Evolutionary conservation across 92 coral and sea anemone species (phyloP), one percentile per base, ranked within the genome.

Genomic region (Metridium senile): DNA sequence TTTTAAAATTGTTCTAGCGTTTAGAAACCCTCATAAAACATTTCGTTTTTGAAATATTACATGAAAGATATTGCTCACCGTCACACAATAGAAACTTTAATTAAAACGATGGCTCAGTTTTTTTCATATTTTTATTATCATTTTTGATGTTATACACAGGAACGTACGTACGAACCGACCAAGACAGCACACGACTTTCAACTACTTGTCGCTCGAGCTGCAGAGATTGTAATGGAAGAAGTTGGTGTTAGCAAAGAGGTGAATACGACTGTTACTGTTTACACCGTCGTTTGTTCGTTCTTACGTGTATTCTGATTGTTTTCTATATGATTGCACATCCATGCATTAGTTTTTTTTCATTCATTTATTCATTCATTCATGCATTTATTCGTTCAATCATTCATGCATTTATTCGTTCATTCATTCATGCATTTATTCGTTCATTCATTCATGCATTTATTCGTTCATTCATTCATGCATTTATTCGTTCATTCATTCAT

Each of bases 201-300:
- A 53, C 90, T 84, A 1, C 86, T 88, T 54, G 89, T 95, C 57
- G 99, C 97, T 49, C 82, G 82, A 61, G 97, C 97, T 33, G 93
- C 94, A 3, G 94, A 93, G 54, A 72, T 77, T 23, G 82, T 95
- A 46, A 83, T 95, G 88, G 92, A 93, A 62, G 89, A 95, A 81
- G 93, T 95, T 65, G 99, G 99, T 43, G 88, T 95, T 18, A 87
- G 96, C 72, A 70, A 86, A 77, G 93, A 95, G 84, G 99, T 35
- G n/a, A n/a, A n/a, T n/a, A n/a, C n/a, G n/a, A n/a, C n/a, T n/a
- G n/a, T n/a, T n/a, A n/a, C n/a, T n/a, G n/a, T n/a, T n/a, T n/a
- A n/a, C n/a, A n/a, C n/a, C n/a, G n/a, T n/a, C n/a, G n/a, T n/a
- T n/a, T n/a, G n/a, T n/a, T n/a, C n/a, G n/a, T n/a, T n/a, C n/a